A percentile compares a stretch with the other conserved stretches of the same genome.
Conservation (phyloP, 2,888 invertebrate species). For the Ochropleura plecta region DNA sequence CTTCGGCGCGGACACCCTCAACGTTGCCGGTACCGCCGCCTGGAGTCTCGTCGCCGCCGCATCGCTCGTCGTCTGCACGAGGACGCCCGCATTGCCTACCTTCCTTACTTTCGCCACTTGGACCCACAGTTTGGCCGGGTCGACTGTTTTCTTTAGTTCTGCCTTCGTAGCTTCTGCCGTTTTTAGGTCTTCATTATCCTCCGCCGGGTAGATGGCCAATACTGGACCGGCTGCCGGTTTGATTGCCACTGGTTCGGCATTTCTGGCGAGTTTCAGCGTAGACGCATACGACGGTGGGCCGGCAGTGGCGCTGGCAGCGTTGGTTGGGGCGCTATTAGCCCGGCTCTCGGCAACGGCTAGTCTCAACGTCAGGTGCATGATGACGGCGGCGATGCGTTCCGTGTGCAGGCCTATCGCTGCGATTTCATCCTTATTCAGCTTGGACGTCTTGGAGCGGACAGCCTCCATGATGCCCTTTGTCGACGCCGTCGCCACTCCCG, state of each 20-base stretch:
- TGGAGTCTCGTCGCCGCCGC: neutral
- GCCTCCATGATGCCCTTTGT: neutral
- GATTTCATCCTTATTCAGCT: neutral
- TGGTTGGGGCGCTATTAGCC: neutral
- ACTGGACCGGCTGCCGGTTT: neutral
- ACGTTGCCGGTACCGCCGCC: neutral
- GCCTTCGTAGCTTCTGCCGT: slow-evolving; percentile 31
- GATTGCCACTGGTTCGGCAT: accelerated
- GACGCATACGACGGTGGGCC: accelerated
- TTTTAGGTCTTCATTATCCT: neutral
- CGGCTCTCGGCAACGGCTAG: neutral
- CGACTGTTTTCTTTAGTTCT: neutral
- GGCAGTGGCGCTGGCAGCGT: too few relatives aligned
- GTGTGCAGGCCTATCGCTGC: accelerated
- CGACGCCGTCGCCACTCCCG: neutral
- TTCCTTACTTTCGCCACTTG: slow-evolving; percentile 4
- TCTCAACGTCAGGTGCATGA: accelerated
- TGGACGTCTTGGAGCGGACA: accelerated
- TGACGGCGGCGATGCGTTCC: accelerated
- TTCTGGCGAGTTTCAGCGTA: neutral
- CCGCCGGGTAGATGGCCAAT: neutral
- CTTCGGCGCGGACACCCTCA: neutral
- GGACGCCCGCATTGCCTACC: neutral
- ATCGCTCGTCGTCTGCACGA: neutral
- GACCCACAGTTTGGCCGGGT: neutral